A percentile compares a stretch with the other conserved stretches of the same genome.
These are phyloP conservation scores for Lycocorax pyrrhopterus DNA, from an alignment of 2,113 vertebrate genomes.

Conservation along the genomic window DNA sequence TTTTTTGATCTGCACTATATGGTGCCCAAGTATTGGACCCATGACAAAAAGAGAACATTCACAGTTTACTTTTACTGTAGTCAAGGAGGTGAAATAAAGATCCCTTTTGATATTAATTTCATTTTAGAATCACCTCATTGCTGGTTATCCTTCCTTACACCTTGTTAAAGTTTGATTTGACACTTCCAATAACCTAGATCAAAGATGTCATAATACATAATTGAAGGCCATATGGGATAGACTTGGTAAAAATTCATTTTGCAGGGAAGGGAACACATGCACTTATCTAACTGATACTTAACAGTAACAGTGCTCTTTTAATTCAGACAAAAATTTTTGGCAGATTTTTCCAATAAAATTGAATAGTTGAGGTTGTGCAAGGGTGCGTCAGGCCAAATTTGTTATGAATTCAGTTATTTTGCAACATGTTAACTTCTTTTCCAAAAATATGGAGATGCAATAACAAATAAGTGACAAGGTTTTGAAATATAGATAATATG, in stretches of 20 bases:
- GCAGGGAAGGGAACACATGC: background rate
- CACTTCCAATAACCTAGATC: constrained; percentile 36
- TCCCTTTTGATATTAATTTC: constrained; percentile 34
- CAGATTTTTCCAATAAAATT: background rate
- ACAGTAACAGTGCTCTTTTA: background rate
- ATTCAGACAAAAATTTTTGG: background rate
- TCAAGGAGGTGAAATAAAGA: constrained; percentile 10
- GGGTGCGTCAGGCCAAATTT: background rate
- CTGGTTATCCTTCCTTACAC: constrained; percentile 38
- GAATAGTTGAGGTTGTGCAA: background rate
- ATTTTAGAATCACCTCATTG: constrained; percentile 26
- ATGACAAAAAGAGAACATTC: background rate
- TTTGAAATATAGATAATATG: background rate
- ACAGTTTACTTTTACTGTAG: background rate
- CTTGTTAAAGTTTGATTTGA: constrained; percentile 45
- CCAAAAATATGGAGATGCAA: background rate
- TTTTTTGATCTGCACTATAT: background rate
- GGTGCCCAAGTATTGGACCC: background rate
- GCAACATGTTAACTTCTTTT: background rate
- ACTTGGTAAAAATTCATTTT: background rate
- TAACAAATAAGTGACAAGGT: background rate
- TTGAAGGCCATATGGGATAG: constrained; percentile 4
- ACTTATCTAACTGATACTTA: background rate
- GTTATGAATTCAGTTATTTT: background rate
- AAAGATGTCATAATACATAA: constrained; percentile 54